Evolutionary conservation across 1,140 invertebrate genomes (phyloP).

Genomic region (Tribolium castaneum): DNA sequence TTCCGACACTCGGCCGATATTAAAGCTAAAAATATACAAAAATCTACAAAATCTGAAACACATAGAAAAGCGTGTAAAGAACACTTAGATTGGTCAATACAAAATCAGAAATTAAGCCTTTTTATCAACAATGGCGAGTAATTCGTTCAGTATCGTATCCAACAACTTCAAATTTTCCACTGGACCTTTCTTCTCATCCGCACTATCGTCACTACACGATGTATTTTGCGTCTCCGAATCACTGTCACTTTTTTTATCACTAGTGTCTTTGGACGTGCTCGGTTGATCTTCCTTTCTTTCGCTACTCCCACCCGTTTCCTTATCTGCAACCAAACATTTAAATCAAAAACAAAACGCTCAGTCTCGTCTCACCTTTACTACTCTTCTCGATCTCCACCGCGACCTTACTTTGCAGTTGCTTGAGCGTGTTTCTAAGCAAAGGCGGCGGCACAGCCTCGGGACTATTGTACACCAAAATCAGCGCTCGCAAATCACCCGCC

Average conservation of each 20-base stretch:
- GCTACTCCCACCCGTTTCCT: neutral
- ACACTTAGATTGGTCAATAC: conserved; percentile 48
- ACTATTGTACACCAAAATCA: conserved; percentile 68
- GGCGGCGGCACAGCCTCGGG: conserved; percentile 59
- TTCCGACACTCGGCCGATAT: conserved; percentile 6
- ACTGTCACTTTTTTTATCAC: conserved; percentile 50
- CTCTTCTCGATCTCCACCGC: conserved; percentile 46
- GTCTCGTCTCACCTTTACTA: conserved; percentile 14
- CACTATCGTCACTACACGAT: conserved; percentile 51
- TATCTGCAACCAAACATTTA: conserved; percentile 11
- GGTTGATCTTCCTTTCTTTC: conserved; percentile 36
- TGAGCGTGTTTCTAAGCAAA: conserved; percentile 56
- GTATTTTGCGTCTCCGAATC: conserved; percentile 56
- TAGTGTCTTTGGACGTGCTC: conserved; percentile 46
- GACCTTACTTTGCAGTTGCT: conserved; percentile 54
- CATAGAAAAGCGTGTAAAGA: conserved; percentile 42
- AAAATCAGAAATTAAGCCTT: conserved; percentile 49
- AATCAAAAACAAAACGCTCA: neutral
- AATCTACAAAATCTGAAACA: conserved; percentile 38
- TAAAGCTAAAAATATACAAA: conserved; percentile 42
- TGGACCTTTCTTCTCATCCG: conserved; percentile 50
- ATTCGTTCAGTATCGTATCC: conserved; percentile 57
- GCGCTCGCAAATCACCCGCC: conserved; percentile 68
- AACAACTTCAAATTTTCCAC: conserved; percentile 57
- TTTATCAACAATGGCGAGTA: conserved; percentile 59